phyloP scores from a whole-genome alignment of 2,888 invertebrate species.

The Spodoptera littoralis region DNA sequence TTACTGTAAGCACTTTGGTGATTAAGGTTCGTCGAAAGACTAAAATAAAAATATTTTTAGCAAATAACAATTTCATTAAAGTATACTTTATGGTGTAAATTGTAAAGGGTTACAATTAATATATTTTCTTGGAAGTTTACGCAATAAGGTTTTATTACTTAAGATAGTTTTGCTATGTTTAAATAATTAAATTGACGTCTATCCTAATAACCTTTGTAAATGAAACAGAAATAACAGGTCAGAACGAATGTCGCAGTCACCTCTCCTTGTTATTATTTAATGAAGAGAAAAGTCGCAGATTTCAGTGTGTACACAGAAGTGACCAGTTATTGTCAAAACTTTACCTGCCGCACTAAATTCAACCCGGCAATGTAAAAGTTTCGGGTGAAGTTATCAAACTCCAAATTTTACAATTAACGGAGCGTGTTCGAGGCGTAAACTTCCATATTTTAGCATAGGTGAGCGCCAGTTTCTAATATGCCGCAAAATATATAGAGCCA shows the following conservation, averaged over 20 bases:
- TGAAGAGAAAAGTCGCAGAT: conserved; percentile 52
- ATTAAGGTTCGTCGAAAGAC: conserved; percentile 4
- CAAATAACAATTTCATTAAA: conserved; percentile 16
- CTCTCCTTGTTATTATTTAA: conserved; percentile 29
- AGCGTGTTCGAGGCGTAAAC: conserved; percentile 69
- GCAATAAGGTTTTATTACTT: conserved; percentile 32
- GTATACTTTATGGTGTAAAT: conserved; percentile 12
- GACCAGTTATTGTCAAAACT: conserved; percentile 71
- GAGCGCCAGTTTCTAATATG: conserved; percentile 76
- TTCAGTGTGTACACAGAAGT: conserved; percentile 50
- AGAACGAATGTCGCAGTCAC: conserved; percentile 4
- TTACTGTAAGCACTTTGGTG: background rate
- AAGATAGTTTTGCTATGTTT: conserved; percentile 7
- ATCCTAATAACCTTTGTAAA: no score
- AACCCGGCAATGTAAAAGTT: conserved; percentile 57
- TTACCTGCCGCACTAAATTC: conserved; percentile 60
- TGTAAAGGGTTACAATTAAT: conserved; percentile 17
- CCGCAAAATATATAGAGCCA: conserved; percentile 73
- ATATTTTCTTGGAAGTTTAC: conserved; percentile 13
- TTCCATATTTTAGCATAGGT: conserved; percentile 79
- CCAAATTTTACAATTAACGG: conserved; percentile 80
- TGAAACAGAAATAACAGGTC: background rate
- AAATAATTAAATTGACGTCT: conserved; percentile 14
- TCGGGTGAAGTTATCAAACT: conserved; percentile 75
- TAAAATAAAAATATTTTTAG: conserved; percentile 3